Evolutionary conservation across 2,113 vertebrate genomes (phyloP).

Genomic region (Sinocyclocheilus rhinocerous): DNA sequence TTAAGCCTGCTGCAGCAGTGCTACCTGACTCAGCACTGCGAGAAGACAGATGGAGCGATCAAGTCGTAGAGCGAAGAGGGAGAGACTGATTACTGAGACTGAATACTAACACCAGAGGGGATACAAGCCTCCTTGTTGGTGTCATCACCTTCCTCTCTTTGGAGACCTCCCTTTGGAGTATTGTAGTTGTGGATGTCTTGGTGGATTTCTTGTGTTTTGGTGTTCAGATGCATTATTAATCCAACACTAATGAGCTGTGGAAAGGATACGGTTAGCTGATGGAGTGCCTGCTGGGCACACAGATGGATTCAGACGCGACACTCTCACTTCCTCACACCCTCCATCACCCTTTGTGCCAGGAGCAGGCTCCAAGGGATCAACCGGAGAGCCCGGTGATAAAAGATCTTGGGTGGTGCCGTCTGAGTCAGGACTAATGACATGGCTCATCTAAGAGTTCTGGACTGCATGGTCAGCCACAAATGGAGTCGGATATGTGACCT

Average conservation of each 20-base stretch:
- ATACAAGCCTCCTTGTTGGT: neutral
- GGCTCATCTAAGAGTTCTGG: slow-evolving; percentile 86
- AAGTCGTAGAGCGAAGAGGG: neutral
- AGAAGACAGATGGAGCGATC: slow-evolving; percentile 37
- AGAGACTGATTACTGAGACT: slow-evolving; percentile 25
- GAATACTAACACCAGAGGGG: neutral
- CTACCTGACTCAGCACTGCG: slow-evolving; percentile 25
- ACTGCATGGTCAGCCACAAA: slow-evolving; percentile 89
- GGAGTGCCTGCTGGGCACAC: slow-evolving; percentile 58
- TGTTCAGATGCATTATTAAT: slow-evolving; percentile 59
- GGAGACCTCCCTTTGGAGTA: neutral
- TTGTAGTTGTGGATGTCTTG: neutral
- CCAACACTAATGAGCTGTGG: slow-evolving; percentile 59
- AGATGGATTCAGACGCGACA: slow-evolving; percentile 60
- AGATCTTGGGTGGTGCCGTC: slow-evolving; percentile 53
- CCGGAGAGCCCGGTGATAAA: neutral
- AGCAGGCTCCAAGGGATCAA: slow-evolving; percentile 9
- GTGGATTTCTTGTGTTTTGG: slow-evolving; percentile 11
- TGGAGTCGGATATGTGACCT: slow-evolving; percentile 90
- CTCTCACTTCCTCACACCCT: slow-evolving; percentile 60
- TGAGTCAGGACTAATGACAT: slow-evolving; percentile 68
- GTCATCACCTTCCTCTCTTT: neutral
- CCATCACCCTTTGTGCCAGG: slow-evolving; percentile 27
- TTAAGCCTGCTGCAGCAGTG: slow-evolving; percentile 33
- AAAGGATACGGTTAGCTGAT: slow-evolving; percentile 53